Base-by-base conservation (phyloP, 2,113 vertebrate genomes). In the Mormyrus lacerda region DNA sequence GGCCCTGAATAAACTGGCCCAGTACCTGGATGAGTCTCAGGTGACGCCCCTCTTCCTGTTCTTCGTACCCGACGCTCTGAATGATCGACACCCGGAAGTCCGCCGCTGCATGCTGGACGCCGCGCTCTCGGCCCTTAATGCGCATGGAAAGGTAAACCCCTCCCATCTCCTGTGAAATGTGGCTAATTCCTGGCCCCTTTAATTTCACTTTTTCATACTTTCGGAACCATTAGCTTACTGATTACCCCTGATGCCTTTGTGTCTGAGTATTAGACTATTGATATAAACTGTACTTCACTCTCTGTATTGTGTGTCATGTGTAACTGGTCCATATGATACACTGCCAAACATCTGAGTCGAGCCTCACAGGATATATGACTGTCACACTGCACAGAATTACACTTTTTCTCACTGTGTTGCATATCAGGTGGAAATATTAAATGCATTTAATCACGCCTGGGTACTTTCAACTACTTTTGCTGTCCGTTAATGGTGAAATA, bases 11-110 rank as follows among this genome's bases (percentile, higher is more conserved):
- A 98, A 98, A 91, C 95, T 99, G 89, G 97, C 98, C 0, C 96
- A 97, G 95, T 97, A 97, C 91, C 92, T 99, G 94, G 96, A 97
- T 47, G 97, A 97, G 84, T 95, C 96, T 76, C 97, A 99, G 95
- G 97, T 99, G 93, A 98, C 97, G 47, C 98, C 98, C 0, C 97
- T 99, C 88, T 99, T 99, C 88, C 97, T 97, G 90, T 99, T 99
- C 94, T 99, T 99, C 76, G 98, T 99, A 27, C 98, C 98, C 0
- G 98, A 99, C 44, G 98, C 98, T n/a, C 97, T 99, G 91, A 99
- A 99, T 0, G 98, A 99, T 93, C 97, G 98, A 7, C 97, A 97
- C 89, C 82, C 97, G 0, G 98, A 99, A 31, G 98, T 99, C 91
- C 97, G 98, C 3, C 98, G 97, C 91, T 97, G 97, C 92, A 99